Conservation (phyloP, 2,113 vertebrate genomes). For the Chlorodrepanis virens region DNA sequence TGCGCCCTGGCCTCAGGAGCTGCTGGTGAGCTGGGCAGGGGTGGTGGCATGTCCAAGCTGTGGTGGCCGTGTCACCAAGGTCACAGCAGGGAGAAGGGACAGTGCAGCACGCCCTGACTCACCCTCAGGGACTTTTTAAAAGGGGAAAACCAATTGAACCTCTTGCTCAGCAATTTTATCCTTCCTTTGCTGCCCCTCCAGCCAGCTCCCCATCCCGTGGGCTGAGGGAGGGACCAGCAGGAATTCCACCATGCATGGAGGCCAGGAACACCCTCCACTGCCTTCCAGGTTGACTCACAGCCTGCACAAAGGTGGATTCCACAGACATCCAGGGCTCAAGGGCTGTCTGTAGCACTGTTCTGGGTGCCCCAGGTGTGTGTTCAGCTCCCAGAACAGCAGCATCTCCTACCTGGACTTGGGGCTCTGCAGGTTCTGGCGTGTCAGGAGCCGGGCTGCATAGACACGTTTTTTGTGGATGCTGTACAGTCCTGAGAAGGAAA, state of each 20-base stretch:
- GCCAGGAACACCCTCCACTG: background rate
- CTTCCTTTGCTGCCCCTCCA: background rate
- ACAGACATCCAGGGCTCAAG: rapidly evolving
- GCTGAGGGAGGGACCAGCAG: background rate
- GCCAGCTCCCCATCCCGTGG: background rate
- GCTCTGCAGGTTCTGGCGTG: conserved; percentile 91
- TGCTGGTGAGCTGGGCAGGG: background rate
- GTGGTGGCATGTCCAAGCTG: background rate
- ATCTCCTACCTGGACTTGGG: conserved; percentile 87
- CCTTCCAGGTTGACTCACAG: background rate
- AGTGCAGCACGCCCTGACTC: background rate
- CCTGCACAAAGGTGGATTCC: background rate
- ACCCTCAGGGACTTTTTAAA: background rate
- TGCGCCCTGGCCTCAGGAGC: background rate
- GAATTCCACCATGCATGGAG: rapidly evolving
- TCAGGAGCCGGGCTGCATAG: conserved; percentile 85
- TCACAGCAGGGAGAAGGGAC: background rate
- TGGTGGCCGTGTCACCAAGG: rapidly evolving
- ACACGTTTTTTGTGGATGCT: conserved; percentile 92
- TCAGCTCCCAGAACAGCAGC: background rate
- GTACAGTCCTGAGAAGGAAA: conserved; percentile 79
- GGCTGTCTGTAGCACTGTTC: background rate
- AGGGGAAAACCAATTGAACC: background rate
- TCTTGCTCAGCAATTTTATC: background rate
- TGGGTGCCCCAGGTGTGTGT: rapidly evolving